Evolutionary conservation across 2,113 vertebrate genomes (phyloP).

Genomic region (Neodon shergylaensis): DNA sequence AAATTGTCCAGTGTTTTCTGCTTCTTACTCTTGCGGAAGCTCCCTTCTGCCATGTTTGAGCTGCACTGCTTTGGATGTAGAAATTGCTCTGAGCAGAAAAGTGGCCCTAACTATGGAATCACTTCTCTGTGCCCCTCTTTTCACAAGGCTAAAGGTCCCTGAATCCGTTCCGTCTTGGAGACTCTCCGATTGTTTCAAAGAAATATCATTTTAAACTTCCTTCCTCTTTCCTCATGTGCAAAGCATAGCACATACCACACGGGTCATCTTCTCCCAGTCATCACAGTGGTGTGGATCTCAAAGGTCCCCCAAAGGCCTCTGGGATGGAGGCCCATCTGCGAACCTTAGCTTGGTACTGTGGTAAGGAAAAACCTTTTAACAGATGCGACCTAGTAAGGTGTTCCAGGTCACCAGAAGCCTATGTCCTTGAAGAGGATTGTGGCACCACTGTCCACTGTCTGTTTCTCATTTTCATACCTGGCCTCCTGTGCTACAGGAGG

Average conservation of each 20-base stretch:
- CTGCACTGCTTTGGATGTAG: not conserved
- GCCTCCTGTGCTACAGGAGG: not conserved
- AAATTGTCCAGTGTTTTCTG: not conserved
- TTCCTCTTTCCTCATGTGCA: not conserved
- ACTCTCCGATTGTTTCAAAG: not conserved
- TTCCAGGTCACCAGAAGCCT: not conserved
- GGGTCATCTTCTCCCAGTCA: not conserved
- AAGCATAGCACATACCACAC: not conserved
- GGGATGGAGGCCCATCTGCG: not conserved
- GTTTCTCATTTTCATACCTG: not conserved
- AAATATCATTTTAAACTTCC: not conserved
- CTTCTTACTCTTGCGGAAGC: not conserved
- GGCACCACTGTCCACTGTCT: fast-evolving
- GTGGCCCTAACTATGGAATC: not conserved
- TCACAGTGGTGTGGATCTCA: not conserved
- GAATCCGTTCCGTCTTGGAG: not conserved
- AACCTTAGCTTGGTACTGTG: not conserved
- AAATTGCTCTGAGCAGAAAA: not conserved
- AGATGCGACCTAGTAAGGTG: not conserved
- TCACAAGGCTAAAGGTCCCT: not conserved
- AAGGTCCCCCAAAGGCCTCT: not conserved
- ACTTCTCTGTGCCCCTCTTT: not conserved
- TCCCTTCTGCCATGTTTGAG: not conserved
- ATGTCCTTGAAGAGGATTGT: not conserved
- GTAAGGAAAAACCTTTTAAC: not conserved